These are phyloP conservation scores for Drosophila trapezifrons DNA, from an alignment of 1,140 invertebrate genomes.

Conservation along the genomic window DNA sequence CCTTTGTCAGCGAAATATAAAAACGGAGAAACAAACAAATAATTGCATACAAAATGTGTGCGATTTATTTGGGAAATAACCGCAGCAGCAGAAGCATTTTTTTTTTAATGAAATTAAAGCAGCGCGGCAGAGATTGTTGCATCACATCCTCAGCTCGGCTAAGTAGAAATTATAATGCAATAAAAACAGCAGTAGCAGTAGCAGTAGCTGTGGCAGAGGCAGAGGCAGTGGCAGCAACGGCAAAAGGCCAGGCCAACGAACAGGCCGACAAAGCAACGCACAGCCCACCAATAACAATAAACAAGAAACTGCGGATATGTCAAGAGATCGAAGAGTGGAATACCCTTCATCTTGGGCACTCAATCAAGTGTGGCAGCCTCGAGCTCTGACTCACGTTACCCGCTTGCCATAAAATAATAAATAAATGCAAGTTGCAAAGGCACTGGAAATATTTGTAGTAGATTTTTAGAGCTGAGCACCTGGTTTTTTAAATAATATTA, in stretches of 20 bases:
- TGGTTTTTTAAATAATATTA: too few species aligned
- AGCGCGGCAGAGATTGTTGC: constrained; percentile 52
- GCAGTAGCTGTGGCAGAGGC: constrained; percentile 1
- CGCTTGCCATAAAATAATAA: constrained; percentile 41
- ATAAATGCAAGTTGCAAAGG: constrained; percentile 42
- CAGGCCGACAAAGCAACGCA: constrained; percentile 54
- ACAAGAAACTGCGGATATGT: constrained; percentile 30
- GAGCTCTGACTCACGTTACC: constrained; percentile 30
- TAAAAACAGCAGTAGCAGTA: constrained; percentile 52
- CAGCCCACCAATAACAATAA: constrained; percentile 33
- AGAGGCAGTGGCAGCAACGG: constrained; percentile 9
- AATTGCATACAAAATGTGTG: constrained; percentile 80
- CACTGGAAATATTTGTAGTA: constrained; percentile 5
- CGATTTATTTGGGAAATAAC: constrained; percentile 80
- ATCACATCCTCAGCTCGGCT: constrained; percentile 73
- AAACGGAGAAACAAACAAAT: constrained; percentile 56
- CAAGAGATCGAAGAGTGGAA: constrained; percentile 26
- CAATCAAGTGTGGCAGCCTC: constrained; percentile 25
- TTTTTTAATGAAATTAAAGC: constrained; percentile 75
- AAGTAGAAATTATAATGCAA: constrained; percentile 81
- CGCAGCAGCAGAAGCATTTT: constrained; percentile 43
- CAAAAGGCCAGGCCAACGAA: constrained; percentile 49
- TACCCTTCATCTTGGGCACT: constrained; percentile 30
- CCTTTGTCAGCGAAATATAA: constrained; percentile 51
- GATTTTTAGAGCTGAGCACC: not conserved